Evolutionary conservation across 2,113 vertebrate species (phyloP), one percentile per base, ranked within the genome.

Genomic region (Atrichornis clamosus): DNA sequence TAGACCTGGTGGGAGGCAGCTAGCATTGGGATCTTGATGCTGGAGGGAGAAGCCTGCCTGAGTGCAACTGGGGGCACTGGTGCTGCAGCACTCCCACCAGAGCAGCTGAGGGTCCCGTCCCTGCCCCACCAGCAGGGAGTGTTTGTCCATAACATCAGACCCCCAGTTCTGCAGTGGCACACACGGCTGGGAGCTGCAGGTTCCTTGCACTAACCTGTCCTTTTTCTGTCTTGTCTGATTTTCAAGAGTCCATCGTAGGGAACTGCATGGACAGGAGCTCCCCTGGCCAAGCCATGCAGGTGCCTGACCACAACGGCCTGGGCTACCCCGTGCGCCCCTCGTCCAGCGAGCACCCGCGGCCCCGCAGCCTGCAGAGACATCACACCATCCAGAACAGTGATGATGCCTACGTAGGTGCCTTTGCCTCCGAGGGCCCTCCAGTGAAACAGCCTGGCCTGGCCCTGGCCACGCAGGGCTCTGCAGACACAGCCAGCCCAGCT

Each of bases 351-450:
- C 96, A 98, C 49, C 98, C 98, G 42, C 98, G 99, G 97, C 96
- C 98, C 84, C 96, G 99, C 73, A 96, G 98, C 55, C 98, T 99
- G 90, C 99, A 99, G 98, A 98, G 99, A 82, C 99, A 99, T 94
- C 99, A 99, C 98, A 99, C 99, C 91, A 99, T 99, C 92, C 99
- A 99, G 98, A 99, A 98, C 92, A 99, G 99, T 1, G 99, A 99
- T 1, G 99, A 99, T n/a, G 99, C 99, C 95, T 99, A 99, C 9
- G 99, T 99, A 98, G 95, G 99, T 98, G 88, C 88, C 72, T 22
- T 3, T 30, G 7, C 49, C 58, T 6, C 39, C 27, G 0, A 1
- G 18, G 4, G 14, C 26, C 35, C 58, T 55, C 6, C 37, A 28
- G 6, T 23, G 33, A 23, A 7, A 6, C 42, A 3, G 21, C 8